These are phyloP conservation scores for Melipona beecheii DNA, from an alignment of 2,888 invertebrate species.

Conservation along the genomic window DNA sequence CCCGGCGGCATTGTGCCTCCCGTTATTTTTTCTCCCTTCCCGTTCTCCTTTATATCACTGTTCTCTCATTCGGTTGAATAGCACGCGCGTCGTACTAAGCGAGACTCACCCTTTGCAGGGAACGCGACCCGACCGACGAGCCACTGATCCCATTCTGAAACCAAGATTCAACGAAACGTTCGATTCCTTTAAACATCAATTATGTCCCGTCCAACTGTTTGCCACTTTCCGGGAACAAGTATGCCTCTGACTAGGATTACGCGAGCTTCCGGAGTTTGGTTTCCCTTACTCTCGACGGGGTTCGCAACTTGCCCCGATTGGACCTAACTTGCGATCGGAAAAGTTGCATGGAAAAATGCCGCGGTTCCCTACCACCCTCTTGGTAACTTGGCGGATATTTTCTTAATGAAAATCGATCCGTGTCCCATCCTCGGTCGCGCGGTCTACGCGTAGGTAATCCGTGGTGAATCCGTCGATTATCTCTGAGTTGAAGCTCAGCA, in stretches of 20 bases:
- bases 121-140: not conserved
- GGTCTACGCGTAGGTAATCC: too few species aligned
- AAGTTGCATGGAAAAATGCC: conserved; percentile 24
- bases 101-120: conserved; percentile 9
- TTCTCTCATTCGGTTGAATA: conserved; percentile 15
- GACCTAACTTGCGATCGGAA: conserved; percentile 42
- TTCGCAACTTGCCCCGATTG: conserved; percentile 23
- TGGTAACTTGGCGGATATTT: conserved; percentile 31
- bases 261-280: conserved; percentile 38
- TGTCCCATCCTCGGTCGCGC: not conserved
- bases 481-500: not conserved
- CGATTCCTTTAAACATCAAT: conserved; percentile 21
- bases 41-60: conserved; percentile 28
- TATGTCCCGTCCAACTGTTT: conserved; percentile 32
- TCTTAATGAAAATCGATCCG: conserved; percentile 57
- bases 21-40: conserved; percentile 52
- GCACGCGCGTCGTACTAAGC: not conserved
- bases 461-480: not conserved
- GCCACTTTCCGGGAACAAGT: conserved; percentile 21
- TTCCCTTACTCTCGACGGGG: not conserved
- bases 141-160: not conserved
- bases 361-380: not conserved
- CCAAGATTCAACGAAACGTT: not conserved
- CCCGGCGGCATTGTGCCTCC: conserved; percentile 63
- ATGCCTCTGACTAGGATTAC: conserved; percentile 27